These are phyloP conservation scores for Dipodomys stephensi DNA, from an alignment of 2,113 vertebrate genomes.

Conservation along the genomic window DNA sequence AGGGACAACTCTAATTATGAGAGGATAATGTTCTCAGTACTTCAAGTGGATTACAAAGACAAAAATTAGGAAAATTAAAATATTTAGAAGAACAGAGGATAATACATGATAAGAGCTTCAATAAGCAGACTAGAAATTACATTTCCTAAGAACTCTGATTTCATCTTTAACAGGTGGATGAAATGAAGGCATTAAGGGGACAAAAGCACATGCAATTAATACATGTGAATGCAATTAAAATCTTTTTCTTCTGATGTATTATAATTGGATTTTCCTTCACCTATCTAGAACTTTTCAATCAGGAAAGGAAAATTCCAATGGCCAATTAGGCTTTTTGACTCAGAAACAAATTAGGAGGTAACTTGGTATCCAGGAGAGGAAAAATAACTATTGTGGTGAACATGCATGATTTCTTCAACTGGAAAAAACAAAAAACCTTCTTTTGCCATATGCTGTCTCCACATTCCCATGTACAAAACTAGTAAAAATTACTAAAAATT, in stretches of 20 bases:
- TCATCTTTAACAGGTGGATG: neutral
- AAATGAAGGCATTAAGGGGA: constrained; percentile 2
- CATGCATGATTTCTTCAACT: neutral
- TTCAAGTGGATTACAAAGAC: constrained; percentile 18
- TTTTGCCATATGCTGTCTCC: neutral
- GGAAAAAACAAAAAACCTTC: neutral
- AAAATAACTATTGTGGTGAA: neutral
- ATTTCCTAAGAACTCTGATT: neutral
- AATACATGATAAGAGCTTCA: neutral
- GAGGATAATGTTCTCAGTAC: neutral
- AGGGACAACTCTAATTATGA: neutral
- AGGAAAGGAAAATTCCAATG: constrained; percentile 5
- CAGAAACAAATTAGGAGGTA: neutral
- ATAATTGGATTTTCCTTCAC: neutral
- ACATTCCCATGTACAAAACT: neutral
- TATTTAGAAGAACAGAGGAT: neutral
- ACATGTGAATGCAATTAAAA: neutral
- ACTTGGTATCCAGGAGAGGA: neutral
- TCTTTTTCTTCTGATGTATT: neutral
- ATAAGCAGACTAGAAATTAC: neutral
- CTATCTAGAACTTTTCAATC: neutral
- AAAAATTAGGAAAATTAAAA: constrained; percentile 36
- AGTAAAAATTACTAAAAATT: constrained; percentile 20
- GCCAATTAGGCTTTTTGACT: neutral
- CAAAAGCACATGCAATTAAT: neutral